phyloP scores from a whole-genome alignment of 2,113 vertebrate species.

The Oryctolagus cuniculus region mOryCun1.1 NC_091443.1:36038501-36039000 shows the following conservation, averaged over 20 bases:
- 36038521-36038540: not conserved
- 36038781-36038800: not conserved
- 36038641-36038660: conserved; percentile 29
- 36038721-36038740: conserved; percentile 34
- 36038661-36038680: not conserved
- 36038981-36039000: not conserved
- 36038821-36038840: not conserved
- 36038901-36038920: not conserved
- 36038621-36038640: not conserved
- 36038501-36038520: too few relatives aligned
- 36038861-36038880: not conserved
- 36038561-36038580: not conserved
- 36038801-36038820: not conserved
- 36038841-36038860: not conserved
- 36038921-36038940: not conserved
- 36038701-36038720: not conserved
- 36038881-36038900: not conserved
- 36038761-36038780: conserved; percentile 16
- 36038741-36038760: conserved; percentile 8
- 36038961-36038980: not conserved
- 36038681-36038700: not conserved
- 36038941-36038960: not conserved
- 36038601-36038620: not conserved
- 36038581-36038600: not conserved
- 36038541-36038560: not conserved